Evolutionary conservation across 2,797 vertebrate genomes (phyloP).

Genomic region (Myotis daubentonii): DNA sequence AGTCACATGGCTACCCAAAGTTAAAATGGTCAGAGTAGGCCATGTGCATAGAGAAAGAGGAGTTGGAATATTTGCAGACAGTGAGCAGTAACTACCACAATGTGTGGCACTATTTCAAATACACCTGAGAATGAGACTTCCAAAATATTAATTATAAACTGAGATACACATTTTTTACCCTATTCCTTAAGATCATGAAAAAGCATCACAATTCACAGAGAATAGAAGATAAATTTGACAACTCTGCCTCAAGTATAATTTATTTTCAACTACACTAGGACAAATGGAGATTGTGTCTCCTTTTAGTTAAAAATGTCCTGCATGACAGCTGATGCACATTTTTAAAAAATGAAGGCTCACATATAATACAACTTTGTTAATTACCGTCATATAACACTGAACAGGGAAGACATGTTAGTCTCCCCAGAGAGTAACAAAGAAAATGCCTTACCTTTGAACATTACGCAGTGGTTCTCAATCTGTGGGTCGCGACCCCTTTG

Average conservation of each 20-base stretch:
- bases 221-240: not conserved
- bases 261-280: not conserved
- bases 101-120: not conserved
- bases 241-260: not conserved
- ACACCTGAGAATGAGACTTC: not conserved
- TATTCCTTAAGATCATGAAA: not conserved
- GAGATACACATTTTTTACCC: not conserved
- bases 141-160: slow-evolving; percentile 25
- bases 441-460: slow-evolving; percentile 1
- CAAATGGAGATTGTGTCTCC: not conserved
- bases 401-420: not conserved
- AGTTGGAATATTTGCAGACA: not conserved
- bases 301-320: slow-evolving; percentile 38
- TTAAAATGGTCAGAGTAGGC: not conserved
- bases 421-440: not conserved
- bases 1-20: not conserved
- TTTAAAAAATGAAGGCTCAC: not conserved
- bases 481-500: too few species aligned
- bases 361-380: not conserved
- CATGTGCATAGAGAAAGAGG: not conserved
- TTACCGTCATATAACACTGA: not conserved
- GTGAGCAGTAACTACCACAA: not conserved
- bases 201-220: not conserved
- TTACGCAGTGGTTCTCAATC: not conserved
- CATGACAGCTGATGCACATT: not conserved